Percentiles rank a stretch among this genome's conserved stretches.
These are phyloP conservation scores for Microcebus lehilahytsara DNA, from an alignment of 2,113 vertebrate species.

Conservation along the genomic window DNA sequence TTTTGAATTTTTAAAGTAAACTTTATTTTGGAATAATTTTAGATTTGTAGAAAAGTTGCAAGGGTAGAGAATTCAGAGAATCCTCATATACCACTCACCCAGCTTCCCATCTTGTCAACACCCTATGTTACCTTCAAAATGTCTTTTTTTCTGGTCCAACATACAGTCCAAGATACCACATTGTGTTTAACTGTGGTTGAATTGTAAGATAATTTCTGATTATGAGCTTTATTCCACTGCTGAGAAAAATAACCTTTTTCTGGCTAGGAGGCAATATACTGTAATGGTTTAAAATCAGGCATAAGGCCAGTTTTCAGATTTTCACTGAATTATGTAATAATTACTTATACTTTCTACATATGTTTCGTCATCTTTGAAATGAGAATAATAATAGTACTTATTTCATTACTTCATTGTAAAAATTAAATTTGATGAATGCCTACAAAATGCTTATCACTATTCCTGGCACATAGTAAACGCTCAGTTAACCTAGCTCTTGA, in stretches of 20 bases:
- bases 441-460: not conserved
- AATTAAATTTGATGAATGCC: not conserved
- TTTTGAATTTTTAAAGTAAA: constrained; percentile 17
- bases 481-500: not conserved
- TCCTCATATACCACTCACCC: not conserved
- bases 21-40: not conserved
- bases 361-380: not conserved
- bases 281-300: not conserved
- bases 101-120: not conserved
- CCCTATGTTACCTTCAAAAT: not conserved
- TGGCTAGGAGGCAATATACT: not conserved
- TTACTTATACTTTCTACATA: not conserved
- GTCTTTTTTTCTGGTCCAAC: not conserved
- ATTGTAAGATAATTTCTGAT: not conserved
- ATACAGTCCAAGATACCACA: not conserved
- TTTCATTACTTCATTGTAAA: not conserved
- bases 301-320: not conserved
- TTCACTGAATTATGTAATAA: not conserved
- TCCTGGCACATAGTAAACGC: not conserved
- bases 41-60: not conserved
- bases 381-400: not conserved
- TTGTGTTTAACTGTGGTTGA: not conserved
- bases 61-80: not conserved
- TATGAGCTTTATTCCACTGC: not conserved
- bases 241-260: constrained; percentile 11